Conservation (phyloP, 2,888 invertebrate species). For the Synanthedon formicaeformis region DNA sequence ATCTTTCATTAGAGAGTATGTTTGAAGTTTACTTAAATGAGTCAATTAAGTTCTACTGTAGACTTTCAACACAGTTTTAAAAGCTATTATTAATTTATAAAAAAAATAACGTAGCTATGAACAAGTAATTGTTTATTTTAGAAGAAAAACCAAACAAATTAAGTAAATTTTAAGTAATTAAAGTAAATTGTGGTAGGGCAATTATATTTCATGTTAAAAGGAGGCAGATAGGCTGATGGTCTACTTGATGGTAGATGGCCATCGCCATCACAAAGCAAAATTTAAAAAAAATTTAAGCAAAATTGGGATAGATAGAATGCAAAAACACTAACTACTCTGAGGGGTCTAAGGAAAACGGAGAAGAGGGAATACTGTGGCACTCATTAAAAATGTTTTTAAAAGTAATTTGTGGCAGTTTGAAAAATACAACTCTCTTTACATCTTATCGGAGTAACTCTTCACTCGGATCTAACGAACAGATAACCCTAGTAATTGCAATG, state of each 20-base stretch:
- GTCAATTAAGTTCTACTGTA: too few species aligned
- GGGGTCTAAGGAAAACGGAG: not conserved
- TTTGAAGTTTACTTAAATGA: too few species aligned
- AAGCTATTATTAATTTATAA: too few species aligned
- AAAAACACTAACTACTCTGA: not conserved
- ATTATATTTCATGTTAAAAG: not conserved
- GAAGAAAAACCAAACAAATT: too few species aligned
- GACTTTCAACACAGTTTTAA: too few species aligned
- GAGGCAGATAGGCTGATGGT: too few species aligned
- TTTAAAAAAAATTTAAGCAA: not conserved
- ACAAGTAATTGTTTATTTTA: too few species aligned
- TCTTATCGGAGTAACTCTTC: not conserved
- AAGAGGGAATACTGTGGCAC: not conserved
- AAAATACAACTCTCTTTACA: not conserved
- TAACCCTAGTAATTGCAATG: slow-evolving; percentile 28
- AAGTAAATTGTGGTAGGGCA: too few species aligned
- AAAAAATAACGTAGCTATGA: too few species aligned
- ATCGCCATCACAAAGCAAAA: not conserved
- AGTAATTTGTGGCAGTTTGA: not conserved
- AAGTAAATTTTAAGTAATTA: too few species aligned
- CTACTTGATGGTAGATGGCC: too few species aligned
- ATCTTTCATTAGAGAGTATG: not conserved
- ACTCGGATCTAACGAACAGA: not conserved
- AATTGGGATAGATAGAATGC: not conserved
- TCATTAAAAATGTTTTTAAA: not conserved